phyloP scores from a whole-genome alignment of 2,888 invertebrate species.

The Agrochola circellaris region DNA sequence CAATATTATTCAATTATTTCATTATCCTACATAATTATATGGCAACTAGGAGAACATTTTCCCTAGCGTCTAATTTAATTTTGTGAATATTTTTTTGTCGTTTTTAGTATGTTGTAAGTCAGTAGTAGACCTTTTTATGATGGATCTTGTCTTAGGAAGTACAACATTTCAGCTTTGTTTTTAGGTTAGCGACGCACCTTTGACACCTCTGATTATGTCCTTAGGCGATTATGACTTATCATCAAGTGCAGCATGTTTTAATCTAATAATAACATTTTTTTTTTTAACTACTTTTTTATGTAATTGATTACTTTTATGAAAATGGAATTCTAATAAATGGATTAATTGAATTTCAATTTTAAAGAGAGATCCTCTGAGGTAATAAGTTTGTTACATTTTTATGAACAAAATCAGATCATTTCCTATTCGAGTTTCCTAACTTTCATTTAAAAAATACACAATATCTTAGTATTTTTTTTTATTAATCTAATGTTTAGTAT shows the following conservation, averaged over 20 bases:
- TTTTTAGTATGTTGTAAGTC: not conserved
- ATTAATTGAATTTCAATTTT: not conserved
- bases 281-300: not conserved
- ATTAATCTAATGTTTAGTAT: not conserved
- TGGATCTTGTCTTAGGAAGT: not conserved
- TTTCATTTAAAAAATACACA: not conserved
- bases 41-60: slow-evolving; percentile 2
- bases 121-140: not conserved
- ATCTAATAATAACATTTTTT: not conserved
- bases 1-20: not conserved
- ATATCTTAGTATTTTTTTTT: not conserved
- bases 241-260: not conserved
- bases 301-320: not conserved
- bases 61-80: not conserved
- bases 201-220: not conserved
- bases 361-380: not conserved
- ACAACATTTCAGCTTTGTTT: not conserved
- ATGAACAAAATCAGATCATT: not conserved
- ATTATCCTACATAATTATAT: not conserved
- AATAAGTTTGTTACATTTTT: not conserved
- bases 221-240: not conserved
- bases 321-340: not conserved
- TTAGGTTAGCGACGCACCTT: not conserved
- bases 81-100: not conserved
- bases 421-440: not conserved